Percentiles rank a stretch among this genome's conserved stretches.
phyloP scores from a whole-genome alignment of 2,113 vertebrate species.

The Girardinichthys multiradiatus region DNA sequence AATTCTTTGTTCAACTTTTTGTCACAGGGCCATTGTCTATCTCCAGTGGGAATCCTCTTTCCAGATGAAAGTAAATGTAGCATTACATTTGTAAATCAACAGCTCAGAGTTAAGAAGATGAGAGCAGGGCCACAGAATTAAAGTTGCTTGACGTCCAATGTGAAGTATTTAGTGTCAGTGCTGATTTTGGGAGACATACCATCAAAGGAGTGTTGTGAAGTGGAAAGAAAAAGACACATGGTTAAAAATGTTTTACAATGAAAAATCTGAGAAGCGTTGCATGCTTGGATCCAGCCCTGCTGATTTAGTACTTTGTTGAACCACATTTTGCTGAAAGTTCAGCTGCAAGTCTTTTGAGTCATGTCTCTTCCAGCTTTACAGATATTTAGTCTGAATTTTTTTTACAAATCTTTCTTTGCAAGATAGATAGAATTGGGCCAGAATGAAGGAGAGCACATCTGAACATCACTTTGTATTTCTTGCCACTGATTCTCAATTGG shows the following conservation, averaged over 20 bases:
- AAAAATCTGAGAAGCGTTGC: not conserved
- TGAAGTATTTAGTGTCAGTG: not conserved
- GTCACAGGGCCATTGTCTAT: no score
- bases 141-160: not conserved
- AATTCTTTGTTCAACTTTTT: no score
- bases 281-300: not conserved
- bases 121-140: not conserved
- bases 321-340: no score
- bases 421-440: not conserved
- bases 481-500: not conserved
- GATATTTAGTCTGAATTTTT: no score
- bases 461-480: not conserved
- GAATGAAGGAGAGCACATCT: not conserved
- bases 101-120: not conserved
- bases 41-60: not conserved
- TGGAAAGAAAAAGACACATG: not conserved
- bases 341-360: no score
- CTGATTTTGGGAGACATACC: not conserved
- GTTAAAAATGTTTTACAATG: not conserved
- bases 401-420: no score
- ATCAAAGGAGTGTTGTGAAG: not conserved
- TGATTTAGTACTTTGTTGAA: no score
- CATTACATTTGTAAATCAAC: not conserved
- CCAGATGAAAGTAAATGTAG: not conserved
- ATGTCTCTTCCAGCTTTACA: no score